phyloP scores from a whole-genome alignment of 2,888 invertebrate genomes.

The Drosophila tanythrix region DNA sequence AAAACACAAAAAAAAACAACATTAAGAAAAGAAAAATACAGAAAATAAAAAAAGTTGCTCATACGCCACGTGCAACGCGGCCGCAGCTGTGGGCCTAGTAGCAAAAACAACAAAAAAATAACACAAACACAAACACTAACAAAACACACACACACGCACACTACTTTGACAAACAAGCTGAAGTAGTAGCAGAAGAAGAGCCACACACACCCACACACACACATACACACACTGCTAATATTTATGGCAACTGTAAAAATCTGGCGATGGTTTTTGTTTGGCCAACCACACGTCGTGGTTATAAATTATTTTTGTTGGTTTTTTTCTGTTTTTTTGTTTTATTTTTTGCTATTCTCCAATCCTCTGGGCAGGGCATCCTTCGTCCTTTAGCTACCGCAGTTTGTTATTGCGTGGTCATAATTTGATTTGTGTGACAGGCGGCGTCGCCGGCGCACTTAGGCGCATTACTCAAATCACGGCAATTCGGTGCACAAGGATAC shows the following conservation, averaged over 20 bases:
- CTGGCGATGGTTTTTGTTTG: constrained; percentile 59
- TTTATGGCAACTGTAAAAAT: constrained; percentile 72
- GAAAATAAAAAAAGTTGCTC: constrained; percentile 54
- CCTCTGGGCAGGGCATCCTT: background rate
- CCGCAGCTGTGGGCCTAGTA: constrained; percentile 73
- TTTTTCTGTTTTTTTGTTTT: constrained; percentile 9
- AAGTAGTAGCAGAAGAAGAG: constrained; percentile 17
- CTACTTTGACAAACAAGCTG: constrained; percentile 32
- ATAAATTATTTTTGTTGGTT: constrained; percentile 73
- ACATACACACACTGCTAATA: constrained; percentile 32
- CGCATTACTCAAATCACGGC: constrained; percentile 53
- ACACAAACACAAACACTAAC: constrained; percentile 36
- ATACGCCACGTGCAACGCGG: constrained; percentile 75
- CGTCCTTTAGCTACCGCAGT: constrained; percentile 33
- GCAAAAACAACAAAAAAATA: constrained; percentile 19
- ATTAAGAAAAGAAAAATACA: constrained; percentile 28
- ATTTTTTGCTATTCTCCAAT: background rate
- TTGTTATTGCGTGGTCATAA: constrained; percentile 67
- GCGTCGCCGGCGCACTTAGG: constrained; percentile 71
- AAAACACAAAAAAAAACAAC: constrained; percentile 19
- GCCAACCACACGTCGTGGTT: constrained; percentile 77
- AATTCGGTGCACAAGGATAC: background rate
- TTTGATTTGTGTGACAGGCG: constrained; percentile 75
- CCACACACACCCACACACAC: constrained; percentile 20
- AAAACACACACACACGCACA: constrained; percentile 31